Conservation (phyloP, 2,113 vertebrate genomes). For the Gymnorhina tibicen region DNA sequence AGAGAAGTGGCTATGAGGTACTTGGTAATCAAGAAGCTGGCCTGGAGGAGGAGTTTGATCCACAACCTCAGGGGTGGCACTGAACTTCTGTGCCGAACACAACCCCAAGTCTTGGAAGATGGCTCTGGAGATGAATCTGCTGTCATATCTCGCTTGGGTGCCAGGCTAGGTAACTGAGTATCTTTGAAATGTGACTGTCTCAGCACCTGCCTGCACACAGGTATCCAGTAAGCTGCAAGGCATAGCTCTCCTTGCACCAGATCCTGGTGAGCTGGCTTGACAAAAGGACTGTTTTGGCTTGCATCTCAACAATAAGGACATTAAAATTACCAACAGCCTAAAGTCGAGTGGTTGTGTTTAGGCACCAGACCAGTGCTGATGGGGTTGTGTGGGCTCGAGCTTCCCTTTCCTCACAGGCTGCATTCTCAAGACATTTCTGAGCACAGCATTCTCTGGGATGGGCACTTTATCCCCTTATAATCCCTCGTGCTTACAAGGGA, state of each 20-base stretch:
- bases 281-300: not conserved
- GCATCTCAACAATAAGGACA: not conserved
- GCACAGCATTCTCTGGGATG: not conserved
- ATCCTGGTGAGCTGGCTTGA: not conserved
- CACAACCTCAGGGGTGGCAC: not conserved
- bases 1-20: not conserved
- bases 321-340: not conserved
- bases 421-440: not conserved
- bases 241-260: not conserved
- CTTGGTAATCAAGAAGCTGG: too few relatives aligned
- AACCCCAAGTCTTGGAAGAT: not conserved
- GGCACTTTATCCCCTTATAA: not conserved
- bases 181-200: accelerated
- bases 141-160: accelerated
- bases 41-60: not conserved
- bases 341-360: accelerated
- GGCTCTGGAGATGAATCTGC: not conserved
- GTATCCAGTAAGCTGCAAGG: not conserved
- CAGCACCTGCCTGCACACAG: not conserved
- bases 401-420: not conserved
- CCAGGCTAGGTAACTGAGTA: not conserved
- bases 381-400: accelerated
- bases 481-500: not conserved
- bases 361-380: not conserved
- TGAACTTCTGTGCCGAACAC: not conserved